Evolutionary conservation across 2,113 vertebrate genomes (phyloP), one percentile per base, ranked within the genome.

Genomic region (Neoarius graeffei): DNA sequence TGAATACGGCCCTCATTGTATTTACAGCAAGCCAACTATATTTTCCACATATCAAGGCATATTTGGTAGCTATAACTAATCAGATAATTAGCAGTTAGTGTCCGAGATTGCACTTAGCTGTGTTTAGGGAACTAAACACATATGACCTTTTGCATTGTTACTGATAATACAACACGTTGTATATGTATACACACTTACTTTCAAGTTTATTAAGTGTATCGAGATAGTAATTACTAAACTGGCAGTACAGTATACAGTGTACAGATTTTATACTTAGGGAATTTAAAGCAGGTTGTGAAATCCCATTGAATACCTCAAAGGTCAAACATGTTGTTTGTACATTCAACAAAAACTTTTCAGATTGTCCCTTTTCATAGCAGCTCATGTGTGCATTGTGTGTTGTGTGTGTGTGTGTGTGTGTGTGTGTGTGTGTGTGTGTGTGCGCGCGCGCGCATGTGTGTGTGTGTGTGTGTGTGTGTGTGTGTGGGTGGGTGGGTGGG

Each of bases 391-490:
- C 17, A 48, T 42, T 50, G 23, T 15, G 86, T 67, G 67, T 35
- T 73, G 54, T 15, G 86, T 67, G 67, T 60, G 56, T 67, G 67
- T 54, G 79, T 54, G 67, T 62, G 66, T 23, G 64, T 59, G 66
- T n/a, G 42, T 4, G 42, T 60, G 59, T 5, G 7, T 81, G 50
- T 74, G 83, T 60, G 59, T 50, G 87, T 57, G 59, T 48, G 69
- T 56, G n/a, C n/a, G n/a, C n/a, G n/a, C n/a, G n/a, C n/a, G n/a
- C n/a, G n/a, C n/a, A n/a, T n/a, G n/a, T n/a, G n/a, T 50, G 23
- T 15, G 86, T 67, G 67, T 35, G 60, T 15, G 86, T 67, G 67
- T 60, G 56, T 67, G 67, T 54, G 79, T 54, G 67, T 62, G 66
- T 23, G 64, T 59, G 66, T n/a, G 42, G 0, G 42, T 60, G 59